A percentile compares a stretch with the other conserved stretches of the same genome.
Evolutionary conservation across 2,113 vertebrate genomes (phyloP).

Genomic region (Nycticryphes semicollaris): DNA sequence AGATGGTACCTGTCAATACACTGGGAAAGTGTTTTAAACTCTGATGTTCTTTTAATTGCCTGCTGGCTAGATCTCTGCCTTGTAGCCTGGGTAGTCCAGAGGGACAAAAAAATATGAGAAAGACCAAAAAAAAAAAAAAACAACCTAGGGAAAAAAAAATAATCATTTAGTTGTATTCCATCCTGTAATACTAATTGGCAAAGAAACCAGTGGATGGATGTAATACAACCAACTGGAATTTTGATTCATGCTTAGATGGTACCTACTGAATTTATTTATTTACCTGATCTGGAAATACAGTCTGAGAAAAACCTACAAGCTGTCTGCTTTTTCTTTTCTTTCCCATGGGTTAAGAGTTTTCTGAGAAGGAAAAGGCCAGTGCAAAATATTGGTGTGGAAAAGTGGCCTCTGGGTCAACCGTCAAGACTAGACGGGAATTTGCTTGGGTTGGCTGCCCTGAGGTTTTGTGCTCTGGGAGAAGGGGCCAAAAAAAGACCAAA

Average conservation of each 20-base stretch:
- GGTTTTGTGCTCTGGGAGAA: background rate
- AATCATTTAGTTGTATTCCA: background rate
- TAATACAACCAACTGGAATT: background rate
- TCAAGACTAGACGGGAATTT: background rate
- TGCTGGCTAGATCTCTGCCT: background rate
- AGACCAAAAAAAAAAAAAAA: background rate
- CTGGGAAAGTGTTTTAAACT: background rate
- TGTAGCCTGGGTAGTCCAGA: background rate
- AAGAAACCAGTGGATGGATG: background rate
- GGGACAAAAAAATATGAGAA: background rate
- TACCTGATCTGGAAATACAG: background rate
- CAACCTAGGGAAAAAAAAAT: no score
- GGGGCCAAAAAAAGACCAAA: background rate
- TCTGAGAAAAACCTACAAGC: background rate
- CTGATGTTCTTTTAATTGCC: slow-evolving; percentile 51
- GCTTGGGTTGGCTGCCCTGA: background rate
- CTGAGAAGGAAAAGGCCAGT: background rate
- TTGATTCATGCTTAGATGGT: background rate
- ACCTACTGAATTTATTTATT: background rate
- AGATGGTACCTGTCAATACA: slow-evolving; percentile 36
- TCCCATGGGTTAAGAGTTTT: background rate
- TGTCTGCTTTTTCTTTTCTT: background rate
- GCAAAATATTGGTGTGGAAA: background rate
- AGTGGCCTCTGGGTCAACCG: background rate
- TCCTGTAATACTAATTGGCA: background rate